These are phyloP conservation scores for Eumerus sabulonum DNA, from an alignment of 2,888 invertebrate genomes.

Conservation along the genomic window DNA sequence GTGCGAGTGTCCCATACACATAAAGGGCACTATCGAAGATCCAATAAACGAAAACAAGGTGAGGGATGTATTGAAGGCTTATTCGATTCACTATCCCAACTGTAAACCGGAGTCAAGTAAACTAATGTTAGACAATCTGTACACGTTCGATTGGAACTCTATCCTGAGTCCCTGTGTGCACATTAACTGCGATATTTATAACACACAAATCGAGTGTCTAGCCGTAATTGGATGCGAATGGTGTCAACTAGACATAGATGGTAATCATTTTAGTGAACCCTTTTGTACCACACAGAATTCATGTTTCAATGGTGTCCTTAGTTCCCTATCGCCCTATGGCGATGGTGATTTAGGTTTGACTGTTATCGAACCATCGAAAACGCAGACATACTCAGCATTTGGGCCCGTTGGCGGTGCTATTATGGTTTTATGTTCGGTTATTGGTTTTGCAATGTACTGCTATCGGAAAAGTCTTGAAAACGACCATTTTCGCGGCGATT, in stretches of 20 bases:
- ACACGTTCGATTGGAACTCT: constrained; percentile 79
- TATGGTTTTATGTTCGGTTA: constrained; percentile 88
- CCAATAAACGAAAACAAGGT: constrained; percentile 17
- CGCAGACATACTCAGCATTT: constrained; percentile 85
- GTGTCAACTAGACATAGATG: constrained; percentile 91
- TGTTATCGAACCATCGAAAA: constrained; percentile 76
- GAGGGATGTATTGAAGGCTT: constrained; percentile 70
- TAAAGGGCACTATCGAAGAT: constrained; percentile 44
- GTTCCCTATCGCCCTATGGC: constrained; percentile 88
- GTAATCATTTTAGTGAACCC: constrained; percentile 84
- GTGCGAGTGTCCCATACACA: constrained; percentile 88
- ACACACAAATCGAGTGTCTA: constrained; percentile 83
- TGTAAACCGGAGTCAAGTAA: constrained; percentile 76
- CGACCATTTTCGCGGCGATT: constrained; percentile 80
- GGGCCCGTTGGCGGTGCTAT: constrained; percentile 93
- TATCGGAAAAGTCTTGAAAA: constrained; percentile 84
- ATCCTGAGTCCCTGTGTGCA: constrained; percentile 84
- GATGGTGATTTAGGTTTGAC: constrained; percentile 75
- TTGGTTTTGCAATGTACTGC: constrained; percentile 91
- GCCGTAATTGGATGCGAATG: constrained; percentile 94
- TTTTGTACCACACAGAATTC: constrained; percentile 90
- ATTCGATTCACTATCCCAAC: constrained; percentile 75
- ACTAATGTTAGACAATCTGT: constrained; percentile 71
- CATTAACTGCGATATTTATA: constrained; percentile 84
- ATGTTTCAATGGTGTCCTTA: constrained; percentile 92